A percentile compares a stretch with the other conserved stretches of the same genome.
These are phyloP conservation scores for Sardinella longiceps DNA, from an alignment of 2,797 vertebrate genomes.

Conservation along the genomic window DNA sequence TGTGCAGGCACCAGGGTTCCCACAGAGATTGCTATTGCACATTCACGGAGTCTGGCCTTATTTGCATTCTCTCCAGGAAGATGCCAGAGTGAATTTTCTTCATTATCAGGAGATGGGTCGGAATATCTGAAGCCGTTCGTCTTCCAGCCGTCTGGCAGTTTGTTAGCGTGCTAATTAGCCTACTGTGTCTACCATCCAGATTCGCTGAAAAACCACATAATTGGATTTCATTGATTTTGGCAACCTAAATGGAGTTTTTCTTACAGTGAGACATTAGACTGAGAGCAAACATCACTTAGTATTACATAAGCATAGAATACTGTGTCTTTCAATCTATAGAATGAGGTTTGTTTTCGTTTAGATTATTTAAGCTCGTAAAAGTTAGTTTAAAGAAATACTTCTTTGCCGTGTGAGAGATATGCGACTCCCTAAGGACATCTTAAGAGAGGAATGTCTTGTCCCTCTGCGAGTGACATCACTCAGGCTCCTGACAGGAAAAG, in stretches of 20 bases:
- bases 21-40: background rate
- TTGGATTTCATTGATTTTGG: conserved; percentile 27
- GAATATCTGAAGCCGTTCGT: background rate
- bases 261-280: background rate
- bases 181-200: conserved; percentile 15
- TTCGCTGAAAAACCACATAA: conserved; percentile 11
- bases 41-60: background rate
- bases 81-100: conserved; percentile 21
- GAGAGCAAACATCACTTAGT: background rate
- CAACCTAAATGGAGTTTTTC: background rate
- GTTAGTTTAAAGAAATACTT: background rate
- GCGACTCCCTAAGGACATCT: conserved; percentile 61
- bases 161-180: conserved; percentile 29
- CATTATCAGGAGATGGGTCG: conserved; percentile 8
- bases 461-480: conserved; percentile 68
- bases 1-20: background rate
- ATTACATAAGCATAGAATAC: background rate
- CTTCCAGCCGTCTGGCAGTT: conserved; percentile 21
- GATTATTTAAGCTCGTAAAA: background rate
- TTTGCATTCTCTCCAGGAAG: conserved; percentile 21
- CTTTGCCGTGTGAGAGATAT: conserved; percentile 31
- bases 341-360: background rate
- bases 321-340: background rate
- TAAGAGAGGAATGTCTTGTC: conserved; percentile 72
- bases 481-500: conserved; percentile 60